These are phyloP conservation scores for Hyalella azteca DNA, from an alignment of 2,888 invertebrate genomes.

Conservation along the genomic window DNA sequence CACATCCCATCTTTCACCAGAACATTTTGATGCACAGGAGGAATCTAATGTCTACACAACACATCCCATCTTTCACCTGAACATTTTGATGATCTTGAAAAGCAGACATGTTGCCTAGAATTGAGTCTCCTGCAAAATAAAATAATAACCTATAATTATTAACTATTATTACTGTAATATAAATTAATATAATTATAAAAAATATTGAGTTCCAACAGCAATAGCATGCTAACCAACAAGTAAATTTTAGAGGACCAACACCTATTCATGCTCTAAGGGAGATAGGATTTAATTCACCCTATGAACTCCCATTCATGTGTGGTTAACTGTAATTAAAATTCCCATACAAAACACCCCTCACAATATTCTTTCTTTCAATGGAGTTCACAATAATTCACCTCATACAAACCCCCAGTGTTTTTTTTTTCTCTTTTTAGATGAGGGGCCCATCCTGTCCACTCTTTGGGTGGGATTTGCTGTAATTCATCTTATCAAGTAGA, in stretches of 20 bases:
- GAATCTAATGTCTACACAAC: not conserved
- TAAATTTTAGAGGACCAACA: not conserved
- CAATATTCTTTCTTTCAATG: too few species aligned
- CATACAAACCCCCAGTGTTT: too few species aligned
- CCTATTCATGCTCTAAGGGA: not conserved
- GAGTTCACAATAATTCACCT: too few species aligned
- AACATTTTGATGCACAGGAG: conserved; percentile 13
- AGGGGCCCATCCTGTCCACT: too few species aligned
- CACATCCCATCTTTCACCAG: not conserved
- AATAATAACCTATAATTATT: not conserved
- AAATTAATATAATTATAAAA: not conserved
- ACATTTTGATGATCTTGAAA: conserved; percentile 18
- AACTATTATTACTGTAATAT: not conserved
- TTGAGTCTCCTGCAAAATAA: not conserved
- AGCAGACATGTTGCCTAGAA: not conserved
- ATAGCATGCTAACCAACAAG: not conserved
- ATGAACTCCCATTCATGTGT: not conserved
- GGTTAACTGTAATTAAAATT: too few species aligned
- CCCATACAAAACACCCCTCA: too few species aligned
- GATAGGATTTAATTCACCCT: not conserved
- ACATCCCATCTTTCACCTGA: not conserved
- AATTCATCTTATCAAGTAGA: too few species aligned
- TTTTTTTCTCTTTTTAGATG: too few species aligned
- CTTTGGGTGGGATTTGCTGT: too few species aligned
- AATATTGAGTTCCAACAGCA: not conserved